Percentiles rank a stretch among this genome's conserved stretches.
Conservation (phyloP, 2,888 invertebrate genomes). For the Parnassius apollo region DNA sequence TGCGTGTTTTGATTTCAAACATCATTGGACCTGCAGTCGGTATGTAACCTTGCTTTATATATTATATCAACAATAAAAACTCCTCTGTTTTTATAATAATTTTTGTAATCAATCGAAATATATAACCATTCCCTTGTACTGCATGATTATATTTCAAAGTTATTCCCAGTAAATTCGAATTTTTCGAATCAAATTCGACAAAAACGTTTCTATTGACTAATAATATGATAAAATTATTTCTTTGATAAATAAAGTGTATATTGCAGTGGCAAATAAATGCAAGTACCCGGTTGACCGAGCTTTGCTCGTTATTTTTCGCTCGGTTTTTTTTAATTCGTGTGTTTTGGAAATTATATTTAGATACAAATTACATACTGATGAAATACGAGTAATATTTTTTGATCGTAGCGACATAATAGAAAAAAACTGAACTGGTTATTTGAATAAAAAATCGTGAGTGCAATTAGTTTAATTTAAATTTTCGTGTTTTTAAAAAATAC, state of each 20-base stretch:
- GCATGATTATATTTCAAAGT: conserved; percentile 41
- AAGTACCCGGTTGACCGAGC: too few species aligned
- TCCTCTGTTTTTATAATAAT: conserved; percentile 33
- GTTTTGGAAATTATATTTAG: too few species aligned
- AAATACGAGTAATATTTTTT: too few species aligned
- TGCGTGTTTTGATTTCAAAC: conserved; percentile 69
- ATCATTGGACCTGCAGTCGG: conserved; percentile 73
- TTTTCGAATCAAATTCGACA: background rate
- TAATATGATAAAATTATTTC: background rate
- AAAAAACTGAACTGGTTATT: too few species aligned
- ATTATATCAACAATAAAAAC: conserved; percentile 45
- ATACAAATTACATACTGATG: too few species aligned
- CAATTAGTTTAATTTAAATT: too few species aligned
- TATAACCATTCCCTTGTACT: conserved; percentile 19
- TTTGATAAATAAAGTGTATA: conserved; percentile 1
- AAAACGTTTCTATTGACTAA: background rate
- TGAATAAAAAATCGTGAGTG: too few species aligned
- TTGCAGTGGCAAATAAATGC: background rate
- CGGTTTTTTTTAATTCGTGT: too few species aligned
- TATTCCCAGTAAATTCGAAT: background rate
- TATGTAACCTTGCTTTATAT: conserved; percentile 63
- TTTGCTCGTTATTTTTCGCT: too few species aligned
- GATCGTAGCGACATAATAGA: too few species aligned
- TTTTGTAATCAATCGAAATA: background rate
- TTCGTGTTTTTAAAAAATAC: too few species aligned